Base-by-base conservation (phyloP, 2,113 vertebrate species). In the sheep (Ovis aries) region DNA sequence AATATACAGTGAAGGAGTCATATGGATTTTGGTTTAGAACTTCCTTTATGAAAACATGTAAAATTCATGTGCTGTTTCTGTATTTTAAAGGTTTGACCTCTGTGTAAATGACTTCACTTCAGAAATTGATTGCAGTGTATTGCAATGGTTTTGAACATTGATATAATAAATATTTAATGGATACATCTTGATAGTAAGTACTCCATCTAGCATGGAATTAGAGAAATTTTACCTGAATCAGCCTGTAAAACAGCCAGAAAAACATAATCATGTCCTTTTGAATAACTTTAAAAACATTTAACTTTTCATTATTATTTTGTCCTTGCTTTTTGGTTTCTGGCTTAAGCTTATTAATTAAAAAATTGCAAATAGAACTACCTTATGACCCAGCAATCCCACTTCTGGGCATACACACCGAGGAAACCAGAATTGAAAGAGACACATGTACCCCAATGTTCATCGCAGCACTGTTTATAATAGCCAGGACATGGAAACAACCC, bases 101-200 rank as follows among this genome's bases (percentile, higher is more conserved):
- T 83, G 29, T 59, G 16, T 48, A 84, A 33, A 80, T 95, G n/a
- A 95, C 55, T 96, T 98, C 43, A 78, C 96, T 98, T 59, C 43
- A 93, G 84, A 97, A 97, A 96, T 55, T 50, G 8, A 50, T 97
- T 98, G 85, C 71, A 87, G 2, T 83, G 57, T 94, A 86, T 21
- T 91, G 82, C 88, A 57, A 6, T 91, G 91, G 97, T 97, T 98
- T 64, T 96, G 89, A 97, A 97, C 98, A 87, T 80, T 89, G 82
- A 71, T 94, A 82, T 81, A 94, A 77, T 98, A 62, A 98, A 83
- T 90, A 62, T 97, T 98, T 98, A 94, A 93, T 89, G 85, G 62
- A 40, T 82, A 64, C 43, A 40, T 95, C 97, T 95, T 98, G 60
- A 71, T 93, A 52, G 59, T 96, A 92, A 96, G 64, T 96, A 85